A percentile compares a stretch with the other conserved stretches of the same genome.
Evolutionary conservation across 2,113 vertebrate species (phyloP).

Genomic region (Isichthys henryi): DNA sequence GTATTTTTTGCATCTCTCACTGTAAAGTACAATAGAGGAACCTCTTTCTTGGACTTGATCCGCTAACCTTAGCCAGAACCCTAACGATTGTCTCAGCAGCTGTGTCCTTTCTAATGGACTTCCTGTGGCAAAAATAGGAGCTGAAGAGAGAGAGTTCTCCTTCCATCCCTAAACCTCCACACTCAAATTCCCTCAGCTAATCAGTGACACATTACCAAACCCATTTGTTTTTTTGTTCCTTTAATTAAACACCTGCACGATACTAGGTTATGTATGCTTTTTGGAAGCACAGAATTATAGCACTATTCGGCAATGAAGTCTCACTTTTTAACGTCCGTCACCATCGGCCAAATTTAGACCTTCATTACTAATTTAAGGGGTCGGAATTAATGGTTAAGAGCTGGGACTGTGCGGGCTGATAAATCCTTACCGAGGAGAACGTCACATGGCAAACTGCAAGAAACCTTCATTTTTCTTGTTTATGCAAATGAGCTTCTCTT

Average conservation of each 20-base stretch:
- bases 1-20: background rate
- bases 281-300: background rate
- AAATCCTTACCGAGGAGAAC: slow-evolving; percentile 3
- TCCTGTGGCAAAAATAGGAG: background rate
- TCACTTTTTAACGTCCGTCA: slow-evolving; percentile 17
- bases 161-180: background rate
- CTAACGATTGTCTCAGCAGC: background rate
- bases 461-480: background rate
- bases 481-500: background rate
- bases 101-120: background rate
- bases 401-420: background rate
- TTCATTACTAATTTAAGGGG: slow-evolving; percentile 16
- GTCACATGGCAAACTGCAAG: background rate
- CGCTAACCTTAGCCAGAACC: background rate
- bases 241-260: background rate
- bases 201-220: background rate
- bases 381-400: slow-evolving; percentile 17
- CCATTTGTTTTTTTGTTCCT: background rate
- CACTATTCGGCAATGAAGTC: slow-evolving; percentile 9
- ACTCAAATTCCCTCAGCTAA: background rate
- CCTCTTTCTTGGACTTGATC: background rate
- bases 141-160: background rate
- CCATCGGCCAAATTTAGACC: slow-evolving; percentile 19
- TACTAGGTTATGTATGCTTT: background rate
- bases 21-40: background rate